Conservation (phyloP, 2,797 vertebrate species). For the Phoebastria nigripes region DNA sequence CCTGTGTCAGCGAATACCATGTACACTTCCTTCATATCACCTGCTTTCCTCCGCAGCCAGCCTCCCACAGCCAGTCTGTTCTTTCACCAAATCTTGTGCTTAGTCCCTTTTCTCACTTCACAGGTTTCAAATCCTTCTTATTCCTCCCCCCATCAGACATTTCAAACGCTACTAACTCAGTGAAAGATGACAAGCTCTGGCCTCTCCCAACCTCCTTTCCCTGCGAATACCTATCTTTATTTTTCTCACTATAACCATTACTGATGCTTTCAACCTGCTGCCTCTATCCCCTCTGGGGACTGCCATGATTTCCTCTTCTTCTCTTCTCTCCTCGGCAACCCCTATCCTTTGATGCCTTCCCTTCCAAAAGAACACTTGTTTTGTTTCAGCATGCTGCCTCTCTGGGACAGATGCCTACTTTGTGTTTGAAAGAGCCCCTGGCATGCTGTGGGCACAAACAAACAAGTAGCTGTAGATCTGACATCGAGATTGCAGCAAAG, state of each 20-base stretch:
- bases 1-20: not conserved
- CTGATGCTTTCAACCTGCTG: not conserved
- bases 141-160: not conserved
- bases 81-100: not conserved
- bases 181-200: constrained; percentile 4
- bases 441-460: constrained; percentile 25
- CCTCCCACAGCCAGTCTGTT: constrained; percentile 58
- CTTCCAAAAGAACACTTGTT: not conserved
- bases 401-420: not conserved
- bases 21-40: not conserved
- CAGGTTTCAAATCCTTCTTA: constrained; percentile 10
- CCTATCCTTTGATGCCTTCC: not conserved
- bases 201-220: not conserved
- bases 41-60: not conserved
- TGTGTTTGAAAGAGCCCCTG: not conserved
- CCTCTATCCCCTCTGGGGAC: not conserved
- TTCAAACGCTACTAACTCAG: constrained; percentile 16
- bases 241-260: not conserved
- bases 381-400: not conserved
- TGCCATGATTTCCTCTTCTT: not conserved
- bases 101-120: constrained; percentile 12
- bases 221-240: not conserved
- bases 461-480: not conserved
- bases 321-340: not conserved
- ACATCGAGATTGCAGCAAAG: not conserved